Evolutionary conservation across 2,797 vertebrate genomes (phyloP).

Genomic region (Odontamblyopus lacepedii): DNA sequence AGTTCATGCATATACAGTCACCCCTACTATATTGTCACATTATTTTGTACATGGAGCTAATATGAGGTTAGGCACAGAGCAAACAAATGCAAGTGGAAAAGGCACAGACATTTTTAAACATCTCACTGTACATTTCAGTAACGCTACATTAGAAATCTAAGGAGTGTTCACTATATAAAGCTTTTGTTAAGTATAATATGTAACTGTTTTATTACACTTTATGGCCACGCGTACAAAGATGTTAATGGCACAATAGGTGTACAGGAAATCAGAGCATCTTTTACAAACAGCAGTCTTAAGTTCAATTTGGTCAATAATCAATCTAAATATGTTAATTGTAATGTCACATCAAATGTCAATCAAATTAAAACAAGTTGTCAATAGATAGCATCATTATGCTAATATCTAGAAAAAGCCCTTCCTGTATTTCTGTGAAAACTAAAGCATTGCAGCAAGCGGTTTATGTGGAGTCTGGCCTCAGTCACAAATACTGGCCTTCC

Average conservation of each 20-base stretch:
- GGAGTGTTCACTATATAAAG: conserved; percentile 2
- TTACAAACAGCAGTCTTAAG: conserved; percentile 15
- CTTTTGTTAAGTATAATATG: conserved; percentile 11
- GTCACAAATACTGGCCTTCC: conserved; percentile 45
- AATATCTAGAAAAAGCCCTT: conserved; percentile 3
- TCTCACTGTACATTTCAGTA: not conserved
- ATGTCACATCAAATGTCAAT: not conserved
- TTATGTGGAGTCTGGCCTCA: conserved; percentile 29
- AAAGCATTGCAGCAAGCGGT: conserved; percentile 50
- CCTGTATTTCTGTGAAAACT: conserved; percentile 23
- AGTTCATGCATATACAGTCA: conserved; percentile 6
- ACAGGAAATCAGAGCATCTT: conserved; percentile 16
- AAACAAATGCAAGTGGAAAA: conserved; percentile 22
- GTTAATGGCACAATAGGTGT: conserved; percentile 60
- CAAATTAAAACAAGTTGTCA: conserved; percentile 5
- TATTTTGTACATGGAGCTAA: conserved; percentile 26
- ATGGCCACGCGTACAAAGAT: conserved; percentile 40
- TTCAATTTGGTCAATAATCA: not conserved
- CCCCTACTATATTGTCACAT: conserved; percentile 4
- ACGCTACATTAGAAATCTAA: conserved; percentile 2
- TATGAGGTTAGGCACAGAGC: conserved; percentile 7
- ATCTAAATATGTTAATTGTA: not conserved
- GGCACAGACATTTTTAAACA: not conserved
- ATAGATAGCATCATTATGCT: not conserved
- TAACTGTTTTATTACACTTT: conserved; percentile 15